Conservation (phyloP, 2,888 invertebrate species). For the Aradus depressus region DNA sequence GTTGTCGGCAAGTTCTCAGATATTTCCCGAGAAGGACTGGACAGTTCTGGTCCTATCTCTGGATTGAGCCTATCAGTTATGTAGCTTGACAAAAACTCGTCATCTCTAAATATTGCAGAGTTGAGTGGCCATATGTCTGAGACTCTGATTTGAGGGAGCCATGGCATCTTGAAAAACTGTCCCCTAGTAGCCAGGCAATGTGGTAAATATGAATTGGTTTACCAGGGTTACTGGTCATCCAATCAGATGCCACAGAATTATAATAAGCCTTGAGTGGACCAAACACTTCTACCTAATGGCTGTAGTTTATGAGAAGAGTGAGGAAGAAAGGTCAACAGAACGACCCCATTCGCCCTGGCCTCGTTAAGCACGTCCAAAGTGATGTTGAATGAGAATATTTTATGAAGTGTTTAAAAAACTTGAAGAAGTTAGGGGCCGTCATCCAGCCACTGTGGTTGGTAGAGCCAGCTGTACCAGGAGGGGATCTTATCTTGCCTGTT, state of each 20-base stretch:
- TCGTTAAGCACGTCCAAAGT: slow-evolving; percentile 32
- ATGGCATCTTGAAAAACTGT: background rate
- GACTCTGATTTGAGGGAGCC: background rate
- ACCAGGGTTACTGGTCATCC: slow-evolving; percentile 36
- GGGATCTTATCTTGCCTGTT: slow-evolving; percentile 30
- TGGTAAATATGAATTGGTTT: background rate
- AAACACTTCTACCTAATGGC: slow-evolving; percentile 33
- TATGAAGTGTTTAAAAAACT: slow-evolving; percentile 23
- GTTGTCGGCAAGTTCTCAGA: too few relatives aligned
- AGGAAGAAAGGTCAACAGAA: slow-evolving; percentile 36
- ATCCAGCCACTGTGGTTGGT: slow-evolving; percentile 33
- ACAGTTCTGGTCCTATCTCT: too few relatives aligned
- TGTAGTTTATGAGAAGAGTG: slow-evolving; percentile 37
- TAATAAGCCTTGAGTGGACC: slow-evolving; percentile 32
- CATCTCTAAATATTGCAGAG: background rate
- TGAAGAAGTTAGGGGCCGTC: slow-evolving; percentile 24
- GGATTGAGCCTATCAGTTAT: slow-evolving; percentile 3
- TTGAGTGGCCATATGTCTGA: background rate
- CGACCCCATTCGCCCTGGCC: slow-evolving; percentile 35
- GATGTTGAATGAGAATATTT: slow-evolving; percentile 28
- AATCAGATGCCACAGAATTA: slow-evolving; percentile 30
- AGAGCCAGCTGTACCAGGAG: slow-evolving; percentile 29
- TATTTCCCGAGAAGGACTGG: too few relatives aligned
- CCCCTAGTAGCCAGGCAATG: background rate
- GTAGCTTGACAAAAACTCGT: background rate